Conservation (phyloP, 2,113 vertebrate species). For the Zeus faber region DNA sequence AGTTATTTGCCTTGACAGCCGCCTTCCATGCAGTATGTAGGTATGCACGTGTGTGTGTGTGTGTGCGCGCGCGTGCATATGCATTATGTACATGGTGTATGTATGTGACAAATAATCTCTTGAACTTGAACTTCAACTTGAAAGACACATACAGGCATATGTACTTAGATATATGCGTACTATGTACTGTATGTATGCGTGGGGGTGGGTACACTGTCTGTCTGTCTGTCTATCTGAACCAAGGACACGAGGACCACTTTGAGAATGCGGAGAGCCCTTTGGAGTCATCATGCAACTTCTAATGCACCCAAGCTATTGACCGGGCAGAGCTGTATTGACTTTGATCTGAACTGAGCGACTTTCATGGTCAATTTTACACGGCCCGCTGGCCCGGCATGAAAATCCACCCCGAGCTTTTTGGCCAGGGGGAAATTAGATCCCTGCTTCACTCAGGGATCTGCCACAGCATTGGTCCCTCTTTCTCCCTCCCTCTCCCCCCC, state of each 20-base stretch:
- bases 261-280: slow-evolving; percentile 7
- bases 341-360: slow-evolving; percentile 70
- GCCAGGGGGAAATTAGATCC: slow-evolving; percentile 51
- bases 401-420: slow-evolving; percentile 53
- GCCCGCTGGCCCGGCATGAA: slow-evolving; percentile 41
- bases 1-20: too few species aligned
- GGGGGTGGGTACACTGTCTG: too few species aligned
- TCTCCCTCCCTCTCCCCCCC: background rate
- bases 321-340: slow-evolving; percentile 57
- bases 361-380: slow-evolving; percentile 70
- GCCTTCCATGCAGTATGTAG: too few species aligned
- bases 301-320: slow-evolving; percentile 57
- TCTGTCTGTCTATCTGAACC: too few species aligned
- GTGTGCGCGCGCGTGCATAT: too few species aligned
- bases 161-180: too few species aligned
- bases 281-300: slow-evolving; percentile 36
- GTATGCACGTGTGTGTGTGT: too few species aligned
- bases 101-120: too few species aligned
- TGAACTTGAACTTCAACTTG: too few species aligned
- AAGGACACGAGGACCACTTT: background rate
- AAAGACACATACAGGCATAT: too few species aligned
- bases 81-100: too few species aligned
- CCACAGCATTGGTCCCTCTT: background rate
- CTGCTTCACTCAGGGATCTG: slow-evolving; percentile 39
- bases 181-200: too few species aligned